Conservation (phyloP, 2,888 invertebrate genomes). For the Physocephala rufipes region DNA sequence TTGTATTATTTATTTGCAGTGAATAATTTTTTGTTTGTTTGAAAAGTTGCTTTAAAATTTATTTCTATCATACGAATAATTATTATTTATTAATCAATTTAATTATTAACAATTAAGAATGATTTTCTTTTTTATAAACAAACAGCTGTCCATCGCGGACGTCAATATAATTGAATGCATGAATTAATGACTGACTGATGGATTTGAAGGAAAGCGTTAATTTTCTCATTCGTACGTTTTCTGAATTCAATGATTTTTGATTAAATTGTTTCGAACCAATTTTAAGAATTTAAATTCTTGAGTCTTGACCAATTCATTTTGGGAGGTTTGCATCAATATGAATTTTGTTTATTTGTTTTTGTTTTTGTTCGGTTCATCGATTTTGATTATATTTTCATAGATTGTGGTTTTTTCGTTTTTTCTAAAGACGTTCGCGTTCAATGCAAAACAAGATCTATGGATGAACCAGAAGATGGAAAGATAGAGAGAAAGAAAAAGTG, state of each 20-base stretch:
- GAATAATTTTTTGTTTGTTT: no score
- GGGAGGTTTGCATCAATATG: slow-evolving; percentile 17
- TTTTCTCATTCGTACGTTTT: slow-evolving; percentile 1
- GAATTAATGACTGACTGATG: not conserved
- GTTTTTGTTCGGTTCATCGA: slow-evolving; percentile 4
- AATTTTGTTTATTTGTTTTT: slow-evolving; percentile 16
- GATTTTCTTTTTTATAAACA: no score
- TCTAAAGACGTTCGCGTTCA: not conserved
- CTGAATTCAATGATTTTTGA: not conserved
- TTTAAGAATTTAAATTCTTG: no score
- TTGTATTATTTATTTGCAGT: not conserved
- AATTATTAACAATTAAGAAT: no score
- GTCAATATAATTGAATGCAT: no score
- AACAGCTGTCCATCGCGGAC: no score
- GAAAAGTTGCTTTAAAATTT: not conserved
- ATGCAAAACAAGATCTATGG: slow-evolving; percentile 2
- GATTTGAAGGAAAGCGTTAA: slow-evolving; percentile 2
- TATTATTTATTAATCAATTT: no score
- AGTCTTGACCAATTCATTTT: slow-evolving; percentile 3
- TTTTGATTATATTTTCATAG: not conserved
- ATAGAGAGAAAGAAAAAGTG: no score
- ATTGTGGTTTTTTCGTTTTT: slow-evolving; percentile 4
- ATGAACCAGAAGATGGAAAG: not conserved
- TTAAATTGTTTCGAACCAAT: no score
- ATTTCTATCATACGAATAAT: no score